Conservation (phyloP, 2,113 vertebrate species). For the Cacatua alba region DNA sequence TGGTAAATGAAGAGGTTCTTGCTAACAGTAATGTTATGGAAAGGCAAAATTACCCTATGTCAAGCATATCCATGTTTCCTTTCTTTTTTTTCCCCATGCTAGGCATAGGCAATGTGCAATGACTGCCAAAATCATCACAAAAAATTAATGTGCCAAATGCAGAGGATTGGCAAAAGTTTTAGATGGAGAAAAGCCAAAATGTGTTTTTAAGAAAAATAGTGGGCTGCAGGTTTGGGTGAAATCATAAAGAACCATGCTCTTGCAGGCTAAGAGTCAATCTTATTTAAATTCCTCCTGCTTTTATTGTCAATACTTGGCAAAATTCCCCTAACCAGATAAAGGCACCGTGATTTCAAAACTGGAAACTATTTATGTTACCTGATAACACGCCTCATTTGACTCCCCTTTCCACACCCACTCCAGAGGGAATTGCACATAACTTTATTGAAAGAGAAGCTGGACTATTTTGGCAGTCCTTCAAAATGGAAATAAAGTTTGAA, state of each 20-base stretch:
- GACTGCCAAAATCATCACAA: constrained; percentile 37
- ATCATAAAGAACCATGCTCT: constrained; percentile 9
- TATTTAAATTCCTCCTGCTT: constrained; percentile 13
- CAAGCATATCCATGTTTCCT: neutral
- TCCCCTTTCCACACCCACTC: neutral
- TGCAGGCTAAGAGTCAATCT: neutral
- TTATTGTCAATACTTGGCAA: constrained; percentile 16
- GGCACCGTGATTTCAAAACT: neutral
- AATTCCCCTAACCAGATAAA: neutral
- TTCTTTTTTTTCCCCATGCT: neutral
- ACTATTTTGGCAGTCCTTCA: constrained; percentile 25
- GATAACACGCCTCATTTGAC: constrained; percentile 26
- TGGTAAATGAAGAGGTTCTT: neutral
- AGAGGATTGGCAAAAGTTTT: constrained; percentile 30
- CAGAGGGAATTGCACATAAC: neutral
- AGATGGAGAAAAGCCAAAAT: constrained; percentile 50
- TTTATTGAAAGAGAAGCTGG: neutral
- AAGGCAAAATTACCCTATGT: neutral
- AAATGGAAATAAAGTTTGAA: constrained; percentile 9
- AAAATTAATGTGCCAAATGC: neutral
- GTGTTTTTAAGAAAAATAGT: constrained; percentile 33
- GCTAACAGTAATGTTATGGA: neutral
- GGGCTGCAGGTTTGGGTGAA: constrained; percentile 3
- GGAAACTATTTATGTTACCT: constrained; percentile 13
- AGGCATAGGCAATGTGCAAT: neutral